Base-by-base conservation (phyloP, 1,140 invertebrate genomes). In the Lasioglossum albipes region DNA sequence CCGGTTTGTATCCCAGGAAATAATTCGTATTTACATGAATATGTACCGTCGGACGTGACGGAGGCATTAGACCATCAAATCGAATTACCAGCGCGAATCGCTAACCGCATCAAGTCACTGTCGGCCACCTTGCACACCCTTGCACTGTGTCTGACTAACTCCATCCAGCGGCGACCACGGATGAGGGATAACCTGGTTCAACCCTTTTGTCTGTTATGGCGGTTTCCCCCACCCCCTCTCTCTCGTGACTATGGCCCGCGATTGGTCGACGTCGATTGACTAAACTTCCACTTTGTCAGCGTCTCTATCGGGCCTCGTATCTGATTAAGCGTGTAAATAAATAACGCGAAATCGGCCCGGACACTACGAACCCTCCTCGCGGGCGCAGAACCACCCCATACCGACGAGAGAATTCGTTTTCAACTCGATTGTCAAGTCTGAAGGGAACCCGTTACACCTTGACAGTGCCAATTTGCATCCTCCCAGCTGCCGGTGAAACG, bases 21-120 rank as follows among this genome's bases (percentile, higher is more conserved):
- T 91, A 90, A 90, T 89, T 90, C 84, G 87, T 89, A 91, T 90
- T 90, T 90, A 89, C 90, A 91, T 90, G 90, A 91, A 90, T 89
- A 89, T 89, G 85, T 87, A 87, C 81, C 81, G 74, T 71, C 68
- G 41, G 74, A 84, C 71, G 79, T 80, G 84, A 82, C 73, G 83
- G 83, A 87, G 83, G 90, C 86, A 88, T 88, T 89, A 88, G 89
- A 90, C 85, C 88, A 86, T 87, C 85, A 89, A 91, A 91, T 90
- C 88, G 87, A 91, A 86, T 91, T 91, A 91, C 78, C 83, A 72
- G 84, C 82, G 83, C 89, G 88, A 90, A 87, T 88, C 88, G 86
- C 88, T 91, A 91, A 91, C 89, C 87, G 84, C 85, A 88, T 91
- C 89, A 90, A 91, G 89, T 91, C 89, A 89, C 88, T 90, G 89